Conservation (phyloP, 2,797 vertebrate genomes). For the Erethizon dorsatum region DNA sequence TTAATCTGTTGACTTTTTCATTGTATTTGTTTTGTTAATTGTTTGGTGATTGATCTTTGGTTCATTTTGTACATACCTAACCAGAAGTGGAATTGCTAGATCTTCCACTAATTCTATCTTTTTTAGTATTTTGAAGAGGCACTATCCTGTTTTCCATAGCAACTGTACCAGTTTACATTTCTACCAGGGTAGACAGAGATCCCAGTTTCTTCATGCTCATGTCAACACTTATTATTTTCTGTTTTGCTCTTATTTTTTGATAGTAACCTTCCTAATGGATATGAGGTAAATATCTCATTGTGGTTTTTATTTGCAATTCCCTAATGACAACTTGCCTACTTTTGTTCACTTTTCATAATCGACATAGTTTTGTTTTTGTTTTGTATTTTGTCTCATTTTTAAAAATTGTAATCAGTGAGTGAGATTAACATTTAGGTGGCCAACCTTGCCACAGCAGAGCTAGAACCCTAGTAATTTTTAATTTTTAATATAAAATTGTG, state of each 20-base stretch:
- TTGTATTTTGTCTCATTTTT: not conserved
- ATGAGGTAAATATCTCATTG: not conserved
- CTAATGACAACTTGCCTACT: not conserved
- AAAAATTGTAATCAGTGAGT: not conserved
- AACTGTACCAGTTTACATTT: not conserved
- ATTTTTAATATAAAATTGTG: not conserved
- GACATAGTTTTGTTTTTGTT: not conserved
- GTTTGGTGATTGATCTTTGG: not conserved
- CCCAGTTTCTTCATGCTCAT: not conserved
- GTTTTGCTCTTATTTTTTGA: not conserved
- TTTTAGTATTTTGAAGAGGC: not conserved
- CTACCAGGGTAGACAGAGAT: not conserved
- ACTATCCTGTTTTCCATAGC: not conserved
- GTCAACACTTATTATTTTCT: not conserved
- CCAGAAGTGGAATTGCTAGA: not conserved
- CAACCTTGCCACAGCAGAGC: not conserved
- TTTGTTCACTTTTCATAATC: not conserved
- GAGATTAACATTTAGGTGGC: not conserved
- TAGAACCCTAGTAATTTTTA: constrained; percentile 4
- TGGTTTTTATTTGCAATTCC: constrained; percentile 49
- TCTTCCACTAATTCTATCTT: not conserved
- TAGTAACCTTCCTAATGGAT: not conserved
- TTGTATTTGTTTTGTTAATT: constrained; percentile 49
- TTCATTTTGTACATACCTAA: not conserved
- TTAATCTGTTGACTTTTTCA: not conserved